Base-by-base conservation (phyloP, 2,797 vertebrate genomes). In the Myotis vivesi region DNA sequence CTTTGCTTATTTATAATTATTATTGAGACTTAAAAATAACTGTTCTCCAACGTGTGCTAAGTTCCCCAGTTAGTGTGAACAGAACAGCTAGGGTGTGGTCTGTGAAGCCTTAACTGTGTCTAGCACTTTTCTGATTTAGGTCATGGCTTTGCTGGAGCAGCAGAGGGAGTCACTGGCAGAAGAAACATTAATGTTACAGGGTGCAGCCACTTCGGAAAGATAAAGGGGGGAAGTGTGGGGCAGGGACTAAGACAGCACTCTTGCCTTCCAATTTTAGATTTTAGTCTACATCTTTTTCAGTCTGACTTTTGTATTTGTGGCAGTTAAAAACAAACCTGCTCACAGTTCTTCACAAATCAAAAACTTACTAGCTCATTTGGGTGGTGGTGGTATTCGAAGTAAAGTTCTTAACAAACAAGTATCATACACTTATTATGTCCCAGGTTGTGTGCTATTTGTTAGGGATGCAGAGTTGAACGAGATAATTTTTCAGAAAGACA, bases 81-180 rank as follows among this genome's bases (percentile, higher is more conserved):
- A 55, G 75, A 77, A 55, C 12, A 92, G 87, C 28, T 4, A 66
- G 8, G 51, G n/a, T 68, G 73, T 59, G 49, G 66, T 94, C 22
- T 79, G 19, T 92, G 71, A 87, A 33, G 81, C 55, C 75, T 72
- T 72, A 55, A 89, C 87, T 91, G 77, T 17, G 0, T 51, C 92
- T 62, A 93, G 75, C 86, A 38, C 33, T 76, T 87, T 79, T 66
- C 75, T 95, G 96, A 94, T 96, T 80, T 95, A 94, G 94, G 96
- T 95, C 95, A 95, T 88, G 89, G 72, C 94, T 93, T 87, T 91
- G 81, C 83, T 77, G 81, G 89, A 85, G 95, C 96, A 97, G 94
- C 91, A 97, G 97, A 96, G 97, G 96, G 97, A 97, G 96, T 97
- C 92, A 51, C 72, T 95, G 71, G 89, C 76, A 91, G 93, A 92